These are phyloP conservation scores for Eumeta japonica DNA, from an alignment of 1,140 invertebrate species.

Conservation along the genomic window DNA sequence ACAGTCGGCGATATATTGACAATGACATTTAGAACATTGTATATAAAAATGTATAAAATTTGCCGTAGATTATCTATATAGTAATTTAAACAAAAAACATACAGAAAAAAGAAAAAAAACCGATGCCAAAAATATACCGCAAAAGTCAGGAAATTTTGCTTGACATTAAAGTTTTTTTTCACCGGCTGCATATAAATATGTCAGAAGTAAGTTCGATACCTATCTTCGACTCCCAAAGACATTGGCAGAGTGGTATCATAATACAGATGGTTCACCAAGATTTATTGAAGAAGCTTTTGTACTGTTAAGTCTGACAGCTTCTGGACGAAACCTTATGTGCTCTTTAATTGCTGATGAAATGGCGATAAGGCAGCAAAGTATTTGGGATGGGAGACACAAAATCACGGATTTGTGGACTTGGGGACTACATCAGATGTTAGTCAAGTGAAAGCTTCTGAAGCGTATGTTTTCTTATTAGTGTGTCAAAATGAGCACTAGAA, in stretches of 20 bases:
- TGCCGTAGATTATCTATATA: too few species aligned
- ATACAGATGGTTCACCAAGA: conserved; percentile 22
- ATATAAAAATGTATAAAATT: too few species aligned
- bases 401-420: conserved; percentile 21
- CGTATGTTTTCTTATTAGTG: conserved; percentile 3
- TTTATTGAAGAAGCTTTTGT: conserved; percentile 21
- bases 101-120: too few species aligned
- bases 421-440: conserved; percentile 16
- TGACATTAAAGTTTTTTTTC: too few species aligned
- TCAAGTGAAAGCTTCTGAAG: too few species aligned
- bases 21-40: too few species aligned
- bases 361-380: conserved; percentile 19
- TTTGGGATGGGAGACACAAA: conserved; percentile 19
- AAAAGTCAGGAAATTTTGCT: conserved; percentile 19
- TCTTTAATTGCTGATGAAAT: conserved; percentile 27
- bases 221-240: conserved; percentile 19
- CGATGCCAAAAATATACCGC: conserved; percentile 11
- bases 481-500: conserved; percentile 1
- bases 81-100: too few species aligned
- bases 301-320: conserved; percentile 11
- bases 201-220: too few species aligned
- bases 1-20: too few species aligned
- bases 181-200: conserved; percentile 15
- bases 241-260: conserved; percentile 25
- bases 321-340: conserved; percentile 14